Conservation (phyloP, 2,113 vertebrate species). For the Tretioscincus oriximinensis region DNA sequence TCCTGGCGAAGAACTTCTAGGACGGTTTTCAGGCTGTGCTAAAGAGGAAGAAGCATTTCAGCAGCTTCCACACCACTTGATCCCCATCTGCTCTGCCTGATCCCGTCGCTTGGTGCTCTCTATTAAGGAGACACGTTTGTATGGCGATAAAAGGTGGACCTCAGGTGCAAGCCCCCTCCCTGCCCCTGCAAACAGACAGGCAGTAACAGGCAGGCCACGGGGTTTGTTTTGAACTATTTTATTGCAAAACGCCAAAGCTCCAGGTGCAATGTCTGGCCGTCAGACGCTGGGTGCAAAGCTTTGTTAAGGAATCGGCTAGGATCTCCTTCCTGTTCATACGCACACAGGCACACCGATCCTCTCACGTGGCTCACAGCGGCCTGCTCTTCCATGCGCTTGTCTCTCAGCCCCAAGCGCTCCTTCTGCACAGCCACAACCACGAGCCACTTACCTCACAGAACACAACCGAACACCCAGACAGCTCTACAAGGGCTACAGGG, state of each 20-base stretch:
- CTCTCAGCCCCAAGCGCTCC: background rate
- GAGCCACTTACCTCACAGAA: background rate
- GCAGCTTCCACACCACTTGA: too few species aligned
- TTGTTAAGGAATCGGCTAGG: conserved; percentile 37
- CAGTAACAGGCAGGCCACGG: conserved; percentile 18
- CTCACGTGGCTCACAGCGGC: background rate
- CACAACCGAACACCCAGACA: background rate
- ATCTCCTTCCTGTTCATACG: background rate
- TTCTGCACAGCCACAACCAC: background rate
- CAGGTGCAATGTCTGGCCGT: conserved; percentile 88
- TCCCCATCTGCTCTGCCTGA: too few species aligned
- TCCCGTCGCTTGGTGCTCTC: too few species aligned
- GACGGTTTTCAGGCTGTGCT: too few species aligned
- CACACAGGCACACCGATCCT: background rate
- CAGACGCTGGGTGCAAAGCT: conserved; percentile 96
- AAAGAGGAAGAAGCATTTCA: too few species aligned
- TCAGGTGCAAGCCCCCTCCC: too few species aligned
- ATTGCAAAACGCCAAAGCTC: conserved; percentile 78
- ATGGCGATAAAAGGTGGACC: too few species aligned
- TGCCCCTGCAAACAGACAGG: background rate
- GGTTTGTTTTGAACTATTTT: conserved; percentile 39
- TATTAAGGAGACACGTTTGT: too few species aligned
- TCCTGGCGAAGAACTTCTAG: too few species aligned
- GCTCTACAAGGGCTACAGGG: background rate
- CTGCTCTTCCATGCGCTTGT: background rate